Evolutionary conservation across 2,888 invertebrate genomes (phyloP), one percentile per base, ranked within the genome.

Genomic region (Sarcophaga rosellei): DNA sequence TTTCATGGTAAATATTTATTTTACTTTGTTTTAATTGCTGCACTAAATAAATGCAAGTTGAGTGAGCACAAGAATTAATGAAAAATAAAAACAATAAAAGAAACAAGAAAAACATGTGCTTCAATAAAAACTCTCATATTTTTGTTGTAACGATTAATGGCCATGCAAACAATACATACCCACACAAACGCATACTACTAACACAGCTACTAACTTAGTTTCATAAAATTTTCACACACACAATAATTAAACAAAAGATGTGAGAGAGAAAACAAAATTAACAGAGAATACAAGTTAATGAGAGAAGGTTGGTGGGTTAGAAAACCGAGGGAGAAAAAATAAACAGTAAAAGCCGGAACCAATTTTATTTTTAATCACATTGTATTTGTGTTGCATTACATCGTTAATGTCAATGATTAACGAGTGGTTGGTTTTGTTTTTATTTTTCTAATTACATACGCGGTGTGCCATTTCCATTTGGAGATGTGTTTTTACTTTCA

Each of bases 51-150:
- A 47, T n/a, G 53, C 63, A 20, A 72, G 23, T 20, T 45, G 66
- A 17, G 44, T 47, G 53, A 44, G 35, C 53, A 53, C 63, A 20
- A 65, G 35, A 74, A 65, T 12, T 35, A 70, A 47, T 35, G 63
- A 20, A 21, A 35, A 68, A 44, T n/a, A 68, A 74, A 4, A 45
- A 59, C 72, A 83, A 77, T 8, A 66, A 45, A 61, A 75, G 77
- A 57, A 81, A 81, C 62, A 61, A 80, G 77, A 72, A 85, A 84
- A 84, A 87, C 83, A 85, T 87, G 87, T 87, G 84, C 87, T 83
- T 86, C 70, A 57, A 78, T 68, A 78, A 57, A 76, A 47, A 23
- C 74, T 74, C 74, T 57, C n/a, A 23, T 2, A 25, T 25, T 35
- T 35, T 35, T 35, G 35, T 35, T 35, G 35, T 35, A 35, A 57